phyloP scores from a whole-genome alignment of 2,113 vertebrate species.

The Crocuta crocuta region DNA sequence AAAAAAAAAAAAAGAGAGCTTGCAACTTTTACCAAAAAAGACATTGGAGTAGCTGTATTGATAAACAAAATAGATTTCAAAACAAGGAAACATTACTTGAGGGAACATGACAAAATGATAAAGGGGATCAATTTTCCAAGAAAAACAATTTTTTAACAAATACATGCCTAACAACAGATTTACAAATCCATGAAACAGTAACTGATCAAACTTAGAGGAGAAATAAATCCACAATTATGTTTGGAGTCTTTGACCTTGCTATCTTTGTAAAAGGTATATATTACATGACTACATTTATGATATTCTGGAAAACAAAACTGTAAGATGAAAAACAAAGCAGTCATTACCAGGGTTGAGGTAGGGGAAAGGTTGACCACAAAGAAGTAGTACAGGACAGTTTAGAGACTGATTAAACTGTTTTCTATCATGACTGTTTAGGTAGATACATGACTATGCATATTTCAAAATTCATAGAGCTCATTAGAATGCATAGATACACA shows the following conservation, averaged over 20 bases:
- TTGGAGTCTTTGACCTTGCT: neutral
- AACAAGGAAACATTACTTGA: neutral
- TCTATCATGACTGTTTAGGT: neutral
- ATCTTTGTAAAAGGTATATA: neutral
- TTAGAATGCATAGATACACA: neutral
- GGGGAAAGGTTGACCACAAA: neutral
- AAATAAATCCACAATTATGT: neutral
- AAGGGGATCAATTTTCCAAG: neutral
- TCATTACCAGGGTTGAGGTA: neutral
- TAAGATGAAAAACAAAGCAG: neutral
- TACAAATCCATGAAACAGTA: neutral
- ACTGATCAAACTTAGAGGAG: neutral
- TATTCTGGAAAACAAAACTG: neutral
- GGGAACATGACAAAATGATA: neutral
- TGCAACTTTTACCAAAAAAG: neutral
- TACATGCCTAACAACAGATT: neutral
- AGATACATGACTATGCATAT: neutral
- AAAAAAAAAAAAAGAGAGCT: neutral
- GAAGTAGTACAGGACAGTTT: neutral
- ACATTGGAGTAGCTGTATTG: neutral
- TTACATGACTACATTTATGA: neutral
- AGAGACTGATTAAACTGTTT: neutral
- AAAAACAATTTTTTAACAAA: neutral
- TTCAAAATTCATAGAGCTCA: neutral
- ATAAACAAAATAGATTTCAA: neutral